Base-by-base conservation (phyloP, 2,113 vertebrate species). In the Malaclemys terrapin region DNA sequence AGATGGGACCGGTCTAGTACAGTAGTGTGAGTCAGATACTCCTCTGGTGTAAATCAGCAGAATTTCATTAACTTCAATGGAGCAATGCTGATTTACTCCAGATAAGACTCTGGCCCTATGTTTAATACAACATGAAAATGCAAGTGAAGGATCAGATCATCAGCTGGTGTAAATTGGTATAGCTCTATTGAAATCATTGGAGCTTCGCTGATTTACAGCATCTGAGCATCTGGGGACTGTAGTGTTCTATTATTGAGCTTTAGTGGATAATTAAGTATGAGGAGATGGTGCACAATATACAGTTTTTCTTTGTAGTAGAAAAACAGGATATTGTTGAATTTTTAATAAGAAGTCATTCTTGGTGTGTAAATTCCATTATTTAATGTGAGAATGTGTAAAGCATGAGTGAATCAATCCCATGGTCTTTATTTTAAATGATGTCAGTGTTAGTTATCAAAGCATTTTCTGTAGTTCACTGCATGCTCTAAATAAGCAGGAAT, bases 141-240 rank as follows among this genome's bases (percentile, higher is more conserved):
- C 1, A 91, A 87, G 84, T 57, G 2, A 75, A 94, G 84, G n/a
- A 57, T 57, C 62, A 83, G 84, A 85, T 92, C 62, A 13, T 0
- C 0, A 1, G 9, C 56, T 80, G 31, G 87, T 88, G 62, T 82
- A 42, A 13, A 82, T 79, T 65, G 10, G 3, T 72, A 3, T 57
- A 78, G 87, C 72, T 27, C 29, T 56, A 80, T 6, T 57, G 85
- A 85, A 95, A 93, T 45, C 87, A 93, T 11, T 54, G 56, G 50
- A 93, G 65, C 83, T 95, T 91, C 87, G 88, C 91, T 91, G 87
- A 97, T 91, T 95, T 93, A 94, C 84, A 93, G 81, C 79, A 82
- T 22, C 90, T 45, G 12, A 88, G 10, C 31, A 86, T 24, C 81
- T 95, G 50, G 65, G 65, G 81, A 79, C 38, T 82, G 54, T 53